Percentiles rank a stretch among this genome's conserved stretches.
These are phyloP conservation scores for Alces alces DNA, from an alignment of 2,113 vertebrate genomes.

Conservation along the genomic window DNA sequence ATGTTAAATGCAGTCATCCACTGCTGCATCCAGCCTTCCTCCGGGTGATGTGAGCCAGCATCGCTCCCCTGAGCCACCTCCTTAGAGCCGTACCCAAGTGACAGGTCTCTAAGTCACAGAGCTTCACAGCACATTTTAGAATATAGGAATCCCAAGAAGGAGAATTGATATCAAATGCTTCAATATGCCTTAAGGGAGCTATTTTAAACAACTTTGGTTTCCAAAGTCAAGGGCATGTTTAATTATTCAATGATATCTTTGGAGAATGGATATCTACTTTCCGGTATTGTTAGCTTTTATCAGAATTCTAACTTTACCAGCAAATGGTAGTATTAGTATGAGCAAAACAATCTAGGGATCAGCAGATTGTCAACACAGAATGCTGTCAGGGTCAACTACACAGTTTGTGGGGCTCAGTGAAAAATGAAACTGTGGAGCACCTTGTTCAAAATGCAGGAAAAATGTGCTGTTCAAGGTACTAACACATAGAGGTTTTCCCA, in stretches of 20 bases:
- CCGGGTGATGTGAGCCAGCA: rapidly evolving
- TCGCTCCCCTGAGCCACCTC: not conserved
- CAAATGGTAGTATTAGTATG: not conserved
- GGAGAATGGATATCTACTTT: not conserved
- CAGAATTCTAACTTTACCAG: not conserved
- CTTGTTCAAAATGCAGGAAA: not conserved
- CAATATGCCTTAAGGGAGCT: not conserved
- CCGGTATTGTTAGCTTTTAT: not conserved
- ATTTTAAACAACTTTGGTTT: not conserved
- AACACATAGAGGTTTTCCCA: not conserved
- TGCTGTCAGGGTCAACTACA: not conserved
- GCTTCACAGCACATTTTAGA: not conserved
- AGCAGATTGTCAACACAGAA: not conserved
- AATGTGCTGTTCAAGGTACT: not conserved
- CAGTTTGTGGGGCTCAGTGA: not conserved
- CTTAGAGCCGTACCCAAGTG: not conserved
- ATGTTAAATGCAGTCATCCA: not conserved
- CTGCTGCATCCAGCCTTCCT: not conserved
- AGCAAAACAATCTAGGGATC: not conserved
- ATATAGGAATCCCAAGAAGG: not conserved
- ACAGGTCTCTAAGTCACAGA: not conserved
- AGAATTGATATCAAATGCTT: not conserved
- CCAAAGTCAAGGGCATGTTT: not conserved
- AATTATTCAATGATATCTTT: not conserved
- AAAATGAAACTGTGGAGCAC: not conserved